Evolutionary conservation across 2,888 invertebrate species (phyloP).

Genomic region (Lepidonotus clava): DNA sequence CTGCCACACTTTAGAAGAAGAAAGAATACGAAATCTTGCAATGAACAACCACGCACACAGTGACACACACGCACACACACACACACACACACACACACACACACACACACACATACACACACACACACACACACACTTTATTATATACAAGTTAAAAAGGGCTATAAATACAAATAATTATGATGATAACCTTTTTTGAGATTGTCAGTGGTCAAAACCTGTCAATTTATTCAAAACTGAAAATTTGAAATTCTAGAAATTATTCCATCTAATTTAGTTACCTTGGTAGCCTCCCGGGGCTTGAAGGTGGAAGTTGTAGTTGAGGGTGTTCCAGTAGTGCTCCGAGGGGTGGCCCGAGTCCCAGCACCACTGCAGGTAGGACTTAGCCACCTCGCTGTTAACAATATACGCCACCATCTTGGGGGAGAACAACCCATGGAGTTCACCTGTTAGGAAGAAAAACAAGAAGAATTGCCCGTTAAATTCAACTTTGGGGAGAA

Average conservation of each 20-base stretch:
- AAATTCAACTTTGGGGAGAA: background rate
- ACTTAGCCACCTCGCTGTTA: slow-evolving; percentile 68
- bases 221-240: background rate
- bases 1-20: too few species aligned
- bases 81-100: too few species aligned
- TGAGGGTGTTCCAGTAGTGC: slow-evolving; percentile 79
- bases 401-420: slow-evolving; percentile 75
- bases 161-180: too few species aligned
- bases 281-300: slow-evolving; percentile 77
- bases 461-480: background rate
- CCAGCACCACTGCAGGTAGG: slow-evolving; percentile 75
- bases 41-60: too few species aligned
- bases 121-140: too few species aligned
- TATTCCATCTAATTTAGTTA: slow-evolving; percentile 57
- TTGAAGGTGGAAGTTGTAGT: slow-evolving; percentile 71
- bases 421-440: slow-evolving; percentile 76
- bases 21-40: too few species aligned
- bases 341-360: slow-evolving; percentile 77
- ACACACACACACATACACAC: too few species aligned
- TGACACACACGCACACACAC: too few species aligned
- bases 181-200: too few species aligned
- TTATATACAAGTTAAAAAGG: too few species aligned
- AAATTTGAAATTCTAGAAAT: background rate
- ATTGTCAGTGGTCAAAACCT: too few species aligned
- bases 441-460: slow-evolving; percentile 59